Percentiles rank a stretch among this genome's conserved stretches.
phyloP scores from a whole-genome alignment of 1,140 invertebrate genomes.

The Charaxes varanes region DNA sequence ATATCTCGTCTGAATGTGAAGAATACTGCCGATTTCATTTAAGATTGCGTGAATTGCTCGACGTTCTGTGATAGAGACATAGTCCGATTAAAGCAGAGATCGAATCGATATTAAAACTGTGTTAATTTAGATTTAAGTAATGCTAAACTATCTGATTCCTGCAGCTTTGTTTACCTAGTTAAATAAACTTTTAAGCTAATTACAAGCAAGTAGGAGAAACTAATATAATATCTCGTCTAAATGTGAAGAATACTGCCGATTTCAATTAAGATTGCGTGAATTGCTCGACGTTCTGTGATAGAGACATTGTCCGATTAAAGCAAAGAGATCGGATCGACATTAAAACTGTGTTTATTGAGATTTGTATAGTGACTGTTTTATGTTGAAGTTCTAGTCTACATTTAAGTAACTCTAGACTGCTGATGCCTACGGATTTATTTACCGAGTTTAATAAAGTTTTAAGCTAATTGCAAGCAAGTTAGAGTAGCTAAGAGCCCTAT shows the following conservation, averaged over 20 bases:
- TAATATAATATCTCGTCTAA: constrained; percentile 17
- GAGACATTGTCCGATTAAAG: not conserved
- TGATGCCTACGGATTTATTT: too few species aligned
- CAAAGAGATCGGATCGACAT: constrained; percentile 1
- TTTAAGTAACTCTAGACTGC: too few species aligned
- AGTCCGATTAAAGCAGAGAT: not conserved
- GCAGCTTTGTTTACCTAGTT: too few species aligned
- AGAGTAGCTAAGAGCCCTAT: too few species aligned
- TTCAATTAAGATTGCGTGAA: constrained; percentile 43
- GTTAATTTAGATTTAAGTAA: constrained; percentile 4
- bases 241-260: constrained; percentile 16
- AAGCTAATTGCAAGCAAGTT: too few species aligned
- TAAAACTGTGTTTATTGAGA: not conserved
- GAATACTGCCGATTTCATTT: constrained; percentile 28
- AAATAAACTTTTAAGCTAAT: too few species aligned
- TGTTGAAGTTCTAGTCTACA: too few species aligned
- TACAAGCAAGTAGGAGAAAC: too few species aligned
- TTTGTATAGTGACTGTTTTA: too few species aligned
- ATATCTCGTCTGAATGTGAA: constrained; percentile 13
- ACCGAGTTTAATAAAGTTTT: too few species aligned
- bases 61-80: constrained; percentile 4
- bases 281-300: constrained; percentile 5
- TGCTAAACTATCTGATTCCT: too few species aligned
- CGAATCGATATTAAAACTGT: not conserved
- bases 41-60: constrained; percentile 32